Evolutionary conservation across 2,797 vertebrate genomes (phyloP).

Genomic region (Masticophis lateralis): DNA sequence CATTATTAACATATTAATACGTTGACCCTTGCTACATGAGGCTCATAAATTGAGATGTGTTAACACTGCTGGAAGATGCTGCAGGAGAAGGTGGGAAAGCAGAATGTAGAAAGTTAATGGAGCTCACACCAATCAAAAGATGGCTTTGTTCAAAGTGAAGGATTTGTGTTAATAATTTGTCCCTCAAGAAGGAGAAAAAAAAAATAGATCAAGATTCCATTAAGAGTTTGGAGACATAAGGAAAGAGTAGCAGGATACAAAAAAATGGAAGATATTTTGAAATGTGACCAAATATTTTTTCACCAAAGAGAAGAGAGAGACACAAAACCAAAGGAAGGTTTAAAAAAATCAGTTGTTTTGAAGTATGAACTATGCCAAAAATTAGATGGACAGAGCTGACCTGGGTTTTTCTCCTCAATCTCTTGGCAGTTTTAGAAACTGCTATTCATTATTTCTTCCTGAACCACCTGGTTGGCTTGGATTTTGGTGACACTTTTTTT

Average conservation of each 20-base stretch:
- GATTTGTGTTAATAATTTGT: conserved; percentile 73
- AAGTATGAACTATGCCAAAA: background rate
- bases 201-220: conserved; percentile 61
- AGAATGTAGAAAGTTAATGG: conserved; percentile 45
- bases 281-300: background rate
- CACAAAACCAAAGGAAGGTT: background rate
- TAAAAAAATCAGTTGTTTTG: background rate
- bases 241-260: conserved; percentile 46
- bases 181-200: conserved; percentile 57
- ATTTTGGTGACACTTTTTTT: background rate
- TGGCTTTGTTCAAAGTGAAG: conserved; percentile 68
- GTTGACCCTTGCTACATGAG: conserved; percentile 61
- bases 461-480: background rate
- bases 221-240: conserved; percentile 56
- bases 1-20: conserved; percentile 64
- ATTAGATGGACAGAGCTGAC: background rate
- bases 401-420: background rate
- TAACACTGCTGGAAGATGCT: conserved; percentile 43
- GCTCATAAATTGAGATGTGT: conserved; percentile 49
- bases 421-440: background rate
- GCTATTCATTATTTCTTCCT: background rate
- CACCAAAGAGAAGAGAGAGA: background rate
- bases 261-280: conserved; percentile 37
- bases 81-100: conserved; percentile 51
- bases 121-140: conserved; percentile 55